Evolutionary conservation across 2,888 invertebrate species (phyloP).

Genomic region (Campoplex nolae): DNA sequence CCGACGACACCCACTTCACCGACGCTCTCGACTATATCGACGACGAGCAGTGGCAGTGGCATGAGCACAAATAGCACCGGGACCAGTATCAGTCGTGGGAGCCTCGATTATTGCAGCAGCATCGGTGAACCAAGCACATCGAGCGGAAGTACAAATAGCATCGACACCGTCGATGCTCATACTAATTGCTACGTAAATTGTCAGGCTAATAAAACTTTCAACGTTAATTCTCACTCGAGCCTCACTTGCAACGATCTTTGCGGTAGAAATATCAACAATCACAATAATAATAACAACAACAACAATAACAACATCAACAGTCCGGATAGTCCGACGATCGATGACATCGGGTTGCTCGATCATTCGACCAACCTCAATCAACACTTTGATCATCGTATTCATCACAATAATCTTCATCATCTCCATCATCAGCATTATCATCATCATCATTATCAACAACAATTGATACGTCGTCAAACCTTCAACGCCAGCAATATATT

Average conservation of each 20-base stretch:
- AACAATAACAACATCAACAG: constrained; percentile 6
- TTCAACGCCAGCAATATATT: constrained; percentile 36
- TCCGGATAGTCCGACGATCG: constrained; percentile 23
- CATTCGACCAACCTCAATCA: constrained; percentile 17
- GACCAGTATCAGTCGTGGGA: constrained; percentile 63
- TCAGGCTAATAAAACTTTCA: constrained; percentile 14
- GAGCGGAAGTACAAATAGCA: constrained; percentile 69
- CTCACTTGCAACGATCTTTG: constrained; percentile 25
- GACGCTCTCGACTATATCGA: constrained; percentile 75
- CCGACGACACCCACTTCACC: constrained; percentile 78
- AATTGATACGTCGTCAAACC: constrained; percentile 46
- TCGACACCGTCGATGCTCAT: constrained; percentile 61
- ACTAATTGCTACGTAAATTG: constrained; percentile 18
- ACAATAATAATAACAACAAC: constrained; percentile 41
- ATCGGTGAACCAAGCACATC: constrained; percentile 50
- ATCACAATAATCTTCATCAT: constrained; percentile 50
- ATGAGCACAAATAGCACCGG: constrained; percentile 67
- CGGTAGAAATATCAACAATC: constrained; percentile 36
- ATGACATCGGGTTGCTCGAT: constrained; percentile 21
- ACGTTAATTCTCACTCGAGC: constrained; percentile 16
- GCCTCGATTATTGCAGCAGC: constrained; percentile 58
- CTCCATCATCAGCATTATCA: constrained; percentile 44
- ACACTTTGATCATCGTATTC: constrained; percentile 39
- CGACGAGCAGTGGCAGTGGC: constrained; percentile 73
- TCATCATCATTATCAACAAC: constrained; percentile 49